Conservation (phyloP, 2,888 invertebrate species). For the Adelognathus sp. region DNA sequence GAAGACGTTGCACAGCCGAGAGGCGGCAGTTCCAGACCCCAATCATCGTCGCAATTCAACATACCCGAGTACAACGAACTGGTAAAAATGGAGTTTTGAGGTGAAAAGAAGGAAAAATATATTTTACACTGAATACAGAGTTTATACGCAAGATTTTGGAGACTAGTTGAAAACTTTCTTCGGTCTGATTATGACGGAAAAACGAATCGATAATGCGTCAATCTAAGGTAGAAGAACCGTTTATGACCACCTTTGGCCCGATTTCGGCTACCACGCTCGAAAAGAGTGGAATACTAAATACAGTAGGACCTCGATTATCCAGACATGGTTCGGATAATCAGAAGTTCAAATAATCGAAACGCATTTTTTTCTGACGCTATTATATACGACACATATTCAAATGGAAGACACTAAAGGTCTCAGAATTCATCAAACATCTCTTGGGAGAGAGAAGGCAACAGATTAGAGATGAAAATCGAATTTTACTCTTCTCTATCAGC, state of each 20-base stretch:
- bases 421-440: too few species aligned
- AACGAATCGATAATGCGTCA: neutral
- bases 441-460: too few species aligned
- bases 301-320: too few species aligned
- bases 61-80: constrained; percentile 70
- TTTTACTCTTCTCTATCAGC: neutral
- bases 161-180: neutral
- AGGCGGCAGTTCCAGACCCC: neutral
- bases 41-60: constrained; percentile 46
- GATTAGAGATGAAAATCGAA: neutral
- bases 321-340: too few species aligned
- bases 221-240: too few species aligned
- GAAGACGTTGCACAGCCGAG: constrained; percentile 62
- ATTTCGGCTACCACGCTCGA: too few species aligned
- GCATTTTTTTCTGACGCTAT: too few species aligned
- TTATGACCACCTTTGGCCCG: too few species aligned
- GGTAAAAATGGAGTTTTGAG: constrained; percentile 65
- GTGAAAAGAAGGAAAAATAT: constrained; percentile 52
- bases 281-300: too few species aligned
- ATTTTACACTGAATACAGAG: constrained; percentile 67
- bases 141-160: neutral
- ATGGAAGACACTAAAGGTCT: too few species aligned
- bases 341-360: too few species aligned
- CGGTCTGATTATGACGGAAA: neutral
- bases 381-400: too few species aligned